Conservation (phyloP, 2,113 vertebrate species). For the Mormyrus iriodes region DNA sequence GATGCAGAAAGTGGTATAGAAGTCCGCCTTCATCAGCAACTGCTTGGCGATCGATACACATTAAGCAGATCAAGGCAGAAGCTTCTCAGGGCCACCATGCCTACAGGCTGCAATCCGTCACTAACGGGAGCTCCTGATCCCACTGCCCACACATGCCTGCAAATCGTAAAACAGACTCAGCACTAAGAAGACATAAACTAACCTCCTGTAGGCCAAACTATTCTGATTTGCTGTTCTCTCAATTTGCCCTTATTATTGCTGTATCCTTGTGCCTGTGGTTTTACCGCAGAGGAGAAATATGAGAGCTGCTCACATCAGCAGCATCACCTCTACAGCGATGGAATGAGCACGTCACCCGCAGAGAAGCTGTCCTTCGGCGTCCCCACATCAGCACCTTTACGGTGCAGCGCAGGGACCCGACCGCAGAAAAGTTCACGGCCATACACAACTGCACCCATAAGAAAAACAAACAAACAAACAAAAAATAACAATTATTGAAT, state of each 20-base stretch:
- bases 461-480: not conserved
- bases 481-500: not conserved
- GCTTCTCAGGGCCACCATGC: not conserved
- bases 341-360: not conserved
- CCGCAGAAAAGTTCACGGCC: not conserved
- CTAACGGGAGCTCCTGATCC: not conserved
- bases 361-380: not conserved
- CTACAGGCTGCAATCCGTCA: not conserved
- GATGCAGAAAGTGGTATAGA: not conserved
- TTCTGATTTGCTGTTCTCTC: not conserved
- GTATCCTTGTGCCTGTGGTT: not conserved
- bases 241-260: not conserved
- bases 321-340: not conserved
- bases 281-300: not conserved
- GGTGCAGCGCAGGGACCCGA: not conserved
- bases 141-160: not conserved
- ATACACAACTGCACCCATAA: not conserved
- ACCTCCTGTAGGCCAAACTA: not conserved
- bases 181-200: not conserved
- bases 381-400: not conserved
- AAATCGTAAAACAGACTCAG: not conserved
- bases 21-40: slow-evolving; percentile 12
- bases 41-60: slow-evolving; percentile 17
- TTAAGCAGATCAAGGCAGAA: slow-evolving; percentile 6
- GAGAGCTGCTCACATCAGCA: not conserved